Evolutionary conservation across 2,113 vertebrate genomes (phyloP), one percentile per base, ranked within the genome.

Genomic region (Scatophagus argus): DNA sequence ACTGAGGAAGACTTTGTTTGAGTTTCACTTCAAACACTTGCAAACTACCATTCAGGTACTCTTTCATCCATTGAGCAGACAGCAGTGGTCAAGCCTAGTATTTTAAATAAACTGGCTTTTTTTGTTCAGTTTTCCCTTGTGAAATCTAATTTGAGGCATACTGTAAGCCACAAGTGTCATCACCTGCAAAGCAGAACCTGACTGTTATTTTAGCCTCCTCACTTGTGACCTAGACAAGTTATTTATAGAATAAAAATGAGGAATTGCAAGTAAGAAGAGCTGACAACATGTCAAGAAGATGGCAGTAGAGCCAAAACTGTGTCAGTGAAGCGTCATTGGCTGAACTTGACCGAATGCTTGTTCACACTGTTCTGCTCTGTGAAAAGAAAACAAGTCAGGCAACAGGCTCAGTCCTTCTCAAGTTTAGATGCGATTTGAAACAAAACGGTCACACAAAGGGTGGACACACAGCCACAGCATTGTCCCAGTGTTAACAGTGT

Each of bases 41-140:
- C 47, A 83, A 85, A 85, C 51, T 79, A 72, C 64, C 34, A 63
- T 72, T 79, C 56, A 83, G 54, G 82, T 74, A 11, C 46, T 56
- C 78, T 76, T 65, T 80, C 77, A 76, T 77, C 83, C 63, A 21
- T 46, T 74, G 62, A 77, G 73, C 27, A 34, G 32, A 77, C 38
- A 56, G 62, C n/a, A 25, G 55, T 49, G 63, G 59, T 62, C 65
- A 77, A 78, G 77, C 77, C 69, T 31, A 54, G 47, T 31, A 49
- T 75, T 72, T 76, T 54, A 89, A 83, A 87, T 86, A 86, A 89
- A 88, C 72, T 11, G 8, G 0, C 2, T 68, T 65, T 79, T 75
- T 75, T 74, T 66, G 12, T 9, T 21, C 6, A 43, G 7, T 79
- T 86, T 82, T 74, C 70, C 81, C 62, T n/a, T 58, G 64, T 65